Base-by-base conservation (phyloP, 2,888 invertebrate species). In the Muscina levida region DNA sequence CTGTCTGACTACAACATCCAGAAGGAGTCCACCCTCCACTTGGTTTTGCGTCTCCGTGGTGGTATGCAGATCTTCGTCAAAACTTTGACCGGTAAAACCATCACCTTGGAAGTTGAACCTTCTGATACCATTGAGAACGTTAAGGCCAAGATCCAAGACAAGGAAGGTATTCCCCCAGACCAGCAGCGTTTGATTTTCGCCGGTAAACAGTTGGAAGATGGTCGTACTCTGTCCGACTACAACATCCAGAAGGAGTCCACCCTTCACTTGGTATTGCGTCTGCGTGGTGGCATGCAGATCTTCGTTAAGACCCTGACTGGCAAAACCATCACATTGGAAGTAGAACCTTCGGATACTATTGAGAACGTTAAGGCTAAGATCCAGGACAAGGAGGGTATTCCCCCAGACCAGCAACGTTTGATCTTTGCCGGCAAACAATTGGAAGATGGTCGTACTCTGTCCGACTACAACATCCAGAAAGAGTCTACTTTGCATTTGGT, bases 1-100 rank as follows among this genome's bases (percentile, higher is more conserved):
- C 65, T 88, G 59, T 87, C 87, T 24, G 87, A 88, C 56, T 88
- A 88, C 73, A 87, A 88, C 74, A 88, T 87, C 62, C 88, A 88
- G 59, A 88, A 87, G 79, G 87, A 87, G 62, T 88, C 87, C 0
- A 87, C 87, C 0, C 79, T 88, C 0, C 88, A 88, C 8, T 86
- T 88, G 84, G 87, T 87, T 0, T 46, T 83, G n/a, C 83, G 83
- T 71, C 51, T 83, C 0, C 83, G 83, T 68, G 83, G 83, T 78
- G 83, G 83, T 31, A 83, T 83, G 83, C 83, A 83, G 15, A 83
- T 83, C 15, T 83, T 83, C 42, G 83, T 83, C 0, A 83, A 83
- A 13, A 83, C 83, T 0, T 70, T 83, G n/a, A 83, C 83, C 0
- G 83, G 83, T 1, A 83, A 83, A 51, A 83, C 83, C 0, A 83